A percentile compares a stretch with the other conserved stretches of the same genome.
These are phyloP conservation scores for Bombycilla garrulus DNA, from an alignment of 2,113 vertebrate species.

Conservation along the genomic window DNA sequence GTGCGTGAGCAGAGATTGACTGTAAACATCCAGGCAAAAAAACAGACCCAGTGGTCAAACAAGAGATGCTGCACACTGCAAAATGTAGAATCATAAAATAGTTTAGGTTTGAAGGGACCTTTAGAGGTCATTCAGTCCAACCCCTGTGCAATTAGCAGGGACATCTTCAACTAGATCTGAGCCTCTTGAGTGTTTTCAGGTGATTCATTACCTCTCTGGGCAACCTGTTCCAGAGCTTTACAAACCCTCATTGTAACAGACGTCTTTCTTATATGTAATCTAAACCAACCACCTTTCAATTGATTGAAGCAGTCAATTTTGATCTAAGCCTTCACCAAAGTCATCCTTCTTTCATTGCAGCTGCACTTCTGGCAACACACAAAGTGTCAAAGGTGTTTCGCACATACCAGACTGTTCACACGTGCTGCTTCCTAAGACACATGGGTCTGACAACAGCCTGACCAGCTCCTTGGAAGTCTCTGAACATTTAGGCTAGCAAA, in stretches of 20 bases:
- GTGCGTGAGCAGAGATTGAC: background rate
- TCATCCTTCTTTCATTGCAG: background rate
- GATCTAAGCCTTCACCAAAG: background rate
- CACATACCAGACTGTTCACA: background rate
- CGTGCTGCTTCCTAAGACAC: background rate
- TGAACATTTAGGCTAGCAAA: background rate
- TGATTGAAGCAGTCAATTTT: background rate
- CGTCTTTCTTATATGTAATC: background rate
- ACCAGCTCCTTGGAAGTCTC: background rate
- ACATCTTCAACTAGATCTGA: background rate
- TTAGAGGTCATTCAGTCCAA: background rate
- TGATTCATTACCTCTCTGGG: background rate
- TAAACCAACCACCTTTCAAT: background rate
- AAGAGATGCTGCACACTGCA: accelerated
- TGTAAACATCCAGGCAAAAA: background rate
- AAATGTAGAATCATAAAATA: background rate
- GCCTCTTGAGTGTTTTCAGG: background rate
- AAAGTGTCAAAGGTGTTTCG: background rate
- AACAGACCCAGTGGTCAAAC: background rate
- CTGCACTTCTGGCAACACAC: background rate
- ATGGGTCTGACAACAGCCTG: background rate
- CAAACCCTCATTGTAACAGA: background rate
- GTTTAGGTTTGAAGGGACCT: background rate
- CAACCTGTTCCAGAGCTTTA: background rate
- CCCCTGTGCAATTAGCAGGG: background rate